Conservation (phyloP, 2,888 invertebrate genomes). For the Dromius quadrimaculatus region DNA sequence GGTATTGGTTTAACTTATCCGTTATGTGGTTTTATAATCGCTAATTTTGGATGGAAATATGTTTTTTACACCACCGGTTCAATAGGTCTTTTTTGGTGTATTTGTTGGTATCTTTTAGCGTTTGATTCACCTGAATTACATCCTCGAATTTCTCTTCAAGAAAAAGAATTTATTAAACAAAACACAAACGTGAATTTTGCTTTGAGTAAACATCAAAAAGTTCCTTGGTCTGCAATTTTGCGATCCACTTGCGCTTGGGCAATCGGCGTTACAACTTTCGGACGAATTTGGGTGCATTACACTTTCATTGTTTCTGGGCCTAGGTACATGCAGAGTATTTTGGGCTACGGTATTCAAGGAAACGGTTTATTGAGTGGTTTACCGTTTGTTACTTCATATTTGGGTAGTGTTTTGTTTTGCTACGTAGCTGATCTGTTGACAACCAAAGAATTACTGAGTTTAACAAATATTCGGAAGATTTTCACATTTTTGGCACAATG, state of each 20-base stretch:
- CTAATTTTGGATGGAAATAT: slow-evolving; percentile 75
- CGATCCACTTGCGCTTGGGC: slow-evolving; percentile 80
- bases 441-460: slow-evolving; percentile 70
- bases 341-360: slow-evolving; percentile 77
- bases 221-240: slow-evolving; percentile 76
- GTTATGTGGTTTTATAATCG: slow-evolving; percentile 77
- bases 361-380: slow-evolving; percentile 77
- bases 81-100: slow-evolving; percentile 73
- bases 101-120: slow-evolving; percentile 77
- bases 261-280: slow-evolving; percentile 79
- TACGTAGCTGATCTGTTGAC: slow-evolving; percentile 76
- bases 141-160: slow-evolving; percentile 71
- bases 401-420: slow-evolving; percentile 78
- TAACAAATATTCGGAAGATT: slow-evolving; percentile 76
- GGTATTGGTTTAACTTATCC: slow-evolving; percentile 80
- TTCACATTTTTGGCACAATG: slow-evolving; percentile 80
- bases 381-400: slow-evolving; percentile 78
- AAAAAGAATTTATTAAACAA: slow-evolving; percentile 75
- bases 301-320: slow-evolving; percentile 79
- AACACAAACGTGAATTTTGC: slow-evolving; percentile 70
- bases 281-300: slow-evolving; percentile 82
- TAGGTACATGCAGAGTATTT: slow-evolving; percentile 77
- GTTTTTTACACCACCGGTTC: slow-evolving; percentile 80
- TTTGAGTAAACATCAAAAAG: slow-evolving; percentile 67
- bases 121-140: slow-evolving; percentile 77